Base-by-base conservation (phyloP, 2,888 invertebrate genomes). In the Tryphoninae sp. region DNA sequence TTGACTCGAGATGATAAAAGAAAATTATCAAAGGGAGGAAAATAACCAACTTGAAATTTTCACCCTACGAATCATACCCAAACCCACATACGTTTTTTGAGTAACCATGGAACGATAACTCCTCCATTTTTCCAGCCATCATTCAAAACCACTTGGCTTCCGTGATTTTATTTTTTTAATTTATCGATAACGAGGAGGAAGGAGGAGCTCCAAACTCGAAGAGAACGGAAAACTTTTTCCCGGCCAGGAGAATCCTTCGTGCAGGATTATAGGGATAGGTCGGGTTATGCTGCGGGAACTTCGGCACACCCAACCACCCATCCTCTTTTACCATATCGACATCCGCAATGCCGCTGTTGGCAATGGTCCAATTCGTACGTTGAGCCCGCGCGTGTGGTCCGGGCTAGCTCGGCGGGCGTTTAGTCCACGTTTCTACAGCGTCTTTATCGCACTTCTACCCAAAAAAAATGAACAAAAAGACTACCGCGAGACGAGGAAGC, bases 271-370 rank as follows among this genome's bases (percentile, higher is more conserved):
- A 77, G 73, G 72, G 80, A 16, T 68, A 72, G 72, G 71, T 80
- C 67, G 72, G 76, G 62, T 9, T 45, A 64, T 75, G 79, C 79
- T 80, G 80, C 81, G 78, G 80, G 62, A 67, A 72, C 67, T 59
- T 62, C 22, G 40, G 33, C 8, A 11, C 55, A 49, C 82, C 82
- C 88, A 82, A 80, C 74, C 83, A 82, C 65, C 69, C 72, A 62
- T 13, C 2, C 65, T 58, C 82, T 76, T 82, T 86, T 86, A 86
- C 84, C 87, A 88, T 76, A 76, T 89, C 89, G 88, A 90, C 89
- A 90, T 91, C 91, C 89, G 91, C 91, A 91, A 87, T 91, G 91
- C 90, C 89, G 90, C 87, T 86, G 85, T 88, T 91, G 91, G 91
- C 89, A 79, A 80, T 74, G 80, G 58, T 90, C 91, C 91, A 91